Percentiles rank a stretch among this genome's conserved stretches.
Conservation (phyloP, 2,888 invertebrate genomes). For the Palloptera scutellata region DNA sequence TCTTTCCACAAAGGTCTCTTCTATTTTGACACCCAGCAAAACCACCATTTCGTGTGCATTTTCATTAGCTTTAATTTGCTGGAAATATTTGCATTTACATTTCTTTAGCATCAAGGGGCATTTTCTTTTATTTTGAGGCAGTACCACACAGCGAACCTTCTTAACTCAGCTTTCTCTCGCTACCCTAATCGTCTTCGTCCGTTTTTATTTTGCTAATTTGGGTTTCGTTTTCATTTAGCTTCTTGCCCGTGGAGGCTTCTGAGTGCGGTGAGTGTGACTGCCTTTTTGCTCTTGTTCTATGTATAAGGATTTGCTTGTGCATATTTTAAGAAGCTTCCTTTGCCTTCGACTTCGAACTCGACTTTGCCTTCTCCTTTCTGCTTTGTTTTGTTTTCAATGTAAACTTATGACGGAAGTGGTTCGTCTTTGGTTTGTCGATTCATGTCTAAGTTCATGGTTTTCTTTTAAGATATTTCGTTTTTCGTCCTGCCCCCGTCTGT, state of each 20-base stretch:
- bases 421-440: background rate
- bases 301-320: constrained; percentile 7
- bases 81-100: constrained; percentile 49
- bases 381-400: constrained; percentile 6
- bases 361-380: constrained; percentile 16
- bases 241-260: background rate
- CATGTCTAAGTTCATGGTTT: background rate
- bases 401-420: constrained; percentile 19
- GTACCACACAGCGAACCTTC: too few relatives aligned
- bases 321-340: constrained; percentile 17
- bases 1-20: background rate
- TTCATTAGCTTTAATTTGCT: constrained; percentile 60
- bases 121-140: too few relatives aligned
- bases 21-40: constrained; percentile 21
- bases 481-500: too few relatives aligned
- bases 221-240: background rate
- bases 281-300: background rate
- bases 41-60: constrained; percentile 41
- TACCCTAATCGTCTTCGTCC: background rate
- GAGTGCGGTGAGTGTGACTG: background rate
- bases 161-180: background rate
- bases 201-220: constrained; percentile 33
- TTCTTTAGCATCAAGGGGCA: background rate
- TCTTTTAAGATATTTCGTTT: background rate
- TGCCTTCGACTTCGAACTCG: too few relatives aligned